Percentiles rank a stretch among this genome's conserved stretches.
phyloP scores from a whole-genome alignment of 1,140 invertebrate genomes.

The Tetramorium alpestre region DNA sequence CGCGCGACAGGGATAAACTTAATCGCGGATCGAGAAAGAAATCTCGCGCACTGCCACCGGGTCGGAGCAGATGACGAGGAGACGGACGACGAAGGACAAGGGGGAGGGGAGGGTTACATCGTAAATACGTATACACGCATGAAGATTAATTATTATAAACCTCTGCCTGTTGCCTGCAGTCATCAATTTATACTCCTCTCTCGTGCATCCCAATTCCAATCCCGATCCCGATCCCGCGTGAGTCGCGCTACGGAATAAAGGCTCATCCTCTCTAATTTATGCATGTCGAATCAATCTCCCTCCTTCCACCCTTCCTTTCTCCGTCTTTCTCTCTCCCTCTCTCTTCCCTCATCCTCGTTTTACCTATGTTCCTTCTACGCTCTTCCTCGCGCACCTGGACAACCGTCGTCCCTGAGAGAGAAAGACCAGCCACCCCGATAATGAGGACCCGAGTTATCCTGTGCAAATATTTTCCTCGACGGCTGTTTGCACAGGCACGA shows the following conservation, averaged over 20 bases:
- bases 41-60: conserved; percentile 52
- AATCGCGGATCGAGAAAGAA: conserved; percentile 49
- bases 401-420: conserved; percentile 65
- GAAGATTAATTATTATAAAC: conserved; percentile 85
- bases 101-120: conserved; percentile 11
- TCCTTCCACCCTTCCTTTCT: conserved; percentile 52
- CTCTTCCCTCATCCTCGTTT: conserved; percentile 4
- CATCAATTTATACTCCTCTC: conserved; percentile 83
- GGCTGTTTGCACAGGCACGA: conserved; percentile 78
- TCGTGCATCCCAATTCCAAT: conserved; percentile 79
- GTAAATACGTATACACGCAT: conserved; percentile 72
- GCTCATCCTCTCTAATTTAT: conserved; percentile 85
- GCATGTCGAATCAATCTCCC: conserved; percentile 85
- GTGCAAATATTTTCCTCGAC: conserved; percentile 81
- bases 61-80: conserved; percentile 76
- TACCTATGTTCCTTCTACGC: conserved; percentile 41
- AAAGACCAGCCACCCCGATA: conserved; percentile 75
- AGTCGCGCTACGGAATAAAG: conserved; percentile 80
- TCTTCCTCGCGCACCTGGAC: conserved; percentile 73
- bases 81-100: conserved; percentile 30
- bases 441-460: conserved; percentile 80
- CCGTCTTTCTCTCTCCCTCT: conserved; percentile 35
- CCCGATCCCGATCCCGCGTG: conserved; percentile 77
- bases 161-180: conserved; percentile 83
- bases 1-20: conserved; percentile 51